Percentiles rank a stretch among this genome's conserved stretches.
Conservation (phyloP, 2,113 vertebrate species). For the Zosterops japonicus region DNA sequence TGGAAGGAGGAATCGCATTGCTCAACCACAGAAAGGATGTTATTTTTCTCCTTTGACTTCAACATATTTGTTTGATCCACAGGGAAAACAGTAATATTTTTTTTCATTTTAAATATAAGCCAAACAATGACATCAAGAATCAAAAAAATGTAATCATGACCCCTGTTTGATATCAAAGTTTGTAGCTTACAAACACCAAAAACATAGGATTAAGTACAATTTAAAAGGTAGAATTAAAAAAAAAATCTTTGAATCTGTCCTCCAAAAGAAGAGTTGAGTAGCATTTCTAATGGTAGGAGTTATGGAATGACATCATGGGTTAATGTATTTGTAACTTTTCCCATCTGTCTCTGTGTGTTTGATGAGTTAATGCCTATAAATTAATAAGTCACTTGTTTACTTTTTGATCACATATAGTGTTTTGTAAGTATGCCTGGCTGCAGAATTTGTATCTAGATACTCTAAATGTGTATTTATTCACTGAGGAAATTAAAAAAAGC, state of each 20-base stretch:
- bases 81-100: not conserved
- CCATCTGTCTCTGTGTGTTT: not conserved
- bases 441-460: conserved; percentile 41
- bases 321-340: conserved; percentile 45
- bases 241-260: not conserved
- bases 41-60: conserved; percentile 6
- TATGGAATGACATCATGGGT: not conserved
- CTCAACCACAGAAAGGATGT: not conserved
- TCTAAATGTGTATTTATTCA: conserved; percentile 56
- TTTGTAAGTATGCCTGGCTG: conserved; percentile 40
- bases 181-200: not conserved
- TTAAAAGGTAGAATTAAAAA: not conserved
- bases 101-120: not conserved
- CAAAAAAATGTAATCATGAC: not conserved
- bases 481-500: conserved; percentile 1
- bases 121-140: not conserved
- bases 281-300: conserved; percentile 27
- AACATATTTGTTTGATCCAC: not conserved
- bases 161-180: not conserved
- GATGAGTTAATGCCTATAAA: conserved; percentile 4
- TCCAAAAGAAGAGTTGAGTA: not conserved
- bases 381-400: conserved; percentile 36
- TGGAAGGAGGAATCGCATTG: not conserved
- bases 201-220: not conserved
- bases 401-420: conserved; percentile 9